Evolutionary conservation across 1,140 invertebrate species (phyloP), one percentile per base, ranked within the genome.

Genomic region (Sminthurides bifidus): DNA sequence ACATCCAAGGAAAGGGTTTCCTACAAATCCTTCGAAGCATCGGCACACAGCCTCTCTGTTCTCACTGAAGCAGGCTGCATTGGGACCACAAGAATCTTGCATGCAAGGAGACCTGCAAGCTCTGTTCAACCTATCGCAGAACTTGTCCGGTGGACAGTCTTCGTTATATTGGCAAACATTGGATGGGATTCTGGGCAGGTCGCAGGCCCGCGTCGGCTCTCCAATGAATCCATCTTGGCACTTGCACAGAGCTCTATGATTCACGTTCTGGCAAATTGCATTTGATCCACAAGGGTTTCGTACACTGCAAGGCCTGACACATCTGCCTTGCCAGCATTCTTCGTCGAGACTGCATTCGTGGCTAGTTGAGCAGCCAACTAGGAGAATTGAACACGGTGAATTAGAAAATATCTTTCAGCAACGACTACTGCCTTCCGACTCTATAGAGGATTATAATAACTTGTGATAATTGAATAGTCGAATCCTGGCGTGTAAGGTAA

Each of bases 81-180:
- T 65, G 26, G 21, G 30, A 6, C 55, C 59, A 43, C 59, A 61
- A 19, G 55, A 81, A 64, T 85, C 82, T 62, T 85, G 81, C 55
- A 77, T 73, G 66, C 88, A 93, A 24, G 87, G 86, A 73, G 83
- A 88, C 41, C 85, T 81, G 67, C 86, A 91, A 33, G 82, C 76
- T 66, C 85, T 75, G 64, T 88, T 88, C 14, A 87, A 71, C 50
- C 84, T 76, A 71, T 89, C 85, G 67, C 86, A 90, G 2, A 85
- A 72, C 62, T 86, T 79, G 58, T 84, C 76, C 1, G 83, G 81
- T 54, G 85, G 84, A 70, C 87, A 91, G 65, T 91, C 87, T 74
- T 88, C 85, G 63, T 90, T 89, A 68, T 87, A 88, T 67, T 90
- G 85, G 66, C 90, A 92, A 33, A 88, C 76, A 56, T 78, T 8